Base-by-base conservation (phyloP, 2,113 vertebrate genomes). In the Nettapus auritus region DNA sequence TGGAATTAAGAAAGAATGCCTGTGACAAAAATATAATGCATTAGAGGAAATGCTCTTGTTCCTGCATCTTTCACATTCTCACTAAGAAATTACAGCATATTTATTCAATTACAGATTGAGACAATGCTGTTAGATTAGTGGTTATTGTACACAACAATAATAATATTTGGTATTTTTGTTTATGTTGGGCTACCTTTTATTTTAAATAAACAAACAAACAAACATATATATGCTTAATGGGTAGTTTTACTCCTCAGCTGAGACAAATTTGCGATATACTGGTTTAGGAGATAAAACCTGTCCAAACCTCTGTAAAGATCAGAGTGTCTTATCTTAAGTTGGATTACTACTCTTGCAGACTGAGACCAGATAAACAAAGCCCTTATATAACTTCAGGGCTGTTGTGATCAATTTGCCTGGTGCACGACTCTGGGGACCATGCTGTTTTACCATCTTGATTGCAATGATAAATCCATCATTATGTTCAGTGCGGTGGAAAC, bases 371-470 rank as follows among this genome's bases (percentile, higher is more conserved):
- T 94, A 96, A 96, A 94, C 68, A 93, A 96, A 96, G 69, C 75
- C 68, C 91, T 97, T 93, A 42, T 69, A 76, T 88, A 90, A 97
- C 92, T 97, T 74, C 55, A 87, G 87, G 94, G 83, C 40, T 91
- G 93, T 97, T 97, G 89, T 97, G 96, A 98, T 97, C 97, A 96
- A 97, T 97, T 98, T 97, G 95, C 93, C 96, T 96, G 78, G 95
- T 97, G 91, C 89, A 90, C 36, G 34, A 79, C 96, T 96, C 94
- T 66, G 73, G 97, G 94, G 95, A 97, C 86, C 97, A 95, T 95
- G 95, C 97, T 96, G 96, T 96, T 97, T 97, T 96, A 97, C 93
- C 93, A 84, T 97, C 95, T 96, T 97, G 97, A 97, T 97, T 98
- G 98, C 94, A 96, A 89, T 97, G 97, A 97, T 97, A 98, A 97